Base-by-base conservation (phyloP, 2,113 vertebrate species). In the Corythornis madagascariensis region DNA sequence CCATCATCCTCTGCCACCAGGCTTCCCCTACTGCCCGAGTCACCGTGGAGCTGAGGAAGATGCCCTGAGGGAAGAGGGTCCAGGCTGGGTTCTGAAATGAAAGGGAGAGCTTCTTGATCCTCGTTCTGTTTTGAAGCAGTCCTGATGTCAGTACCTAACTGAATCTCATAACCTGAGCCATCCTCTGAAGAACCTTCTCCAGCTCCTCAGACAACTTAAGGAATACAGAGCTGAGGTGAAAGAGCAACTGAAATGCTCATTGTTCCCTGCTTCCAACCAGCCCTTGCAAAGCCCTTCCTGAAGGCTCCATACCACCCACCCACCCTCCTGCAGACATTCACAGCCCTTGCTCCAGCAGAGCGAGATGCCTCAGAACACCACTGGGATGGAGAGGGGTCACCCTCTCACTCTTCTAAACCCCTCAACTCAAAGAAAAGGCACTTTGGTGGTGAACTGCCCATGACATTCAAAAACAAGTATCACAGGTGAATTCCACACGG, bases 51-150 rank as follows among this genome's bases (percentile, higher is more conserved):
- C 63, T 63, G 95, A 70, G 93, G 81, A 93, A 97, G 94, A 91
- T 98, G 96, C 95, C 97, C 88, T 64, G 97, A 43, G 52, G 87
- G 95, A 93, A 98, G 94, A 53, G 97, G 98, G 88, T 99, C 99
- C 93, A 97, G 61, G 52, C 98, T 98, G 33, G 98, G 98, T 64
- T 99, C 99, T 99, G 96, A 80, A 97, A 91, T 12, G 79, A 38
- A 96, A 92, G 26, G 3, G 45, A 45, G 15, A 45, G 18, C 45
- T 16, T 16, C 16, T 91, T 4, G 5, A 28, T 73, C 53, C 17
- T 33, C 16, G 16, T 26, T 26, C 47, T 63, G 18, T 6, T 57
- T 76, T 69, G 71, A 48, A 48, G 10, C 60, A 59, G 17, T 50
- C 43, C 57, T 56, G 50, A 38, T 21, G 18, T 83, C 55, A 52